Evolutionary conservation across 2,888 invertebrate species (phyloP).

Genomic region (Agrochola lota): DNA sequence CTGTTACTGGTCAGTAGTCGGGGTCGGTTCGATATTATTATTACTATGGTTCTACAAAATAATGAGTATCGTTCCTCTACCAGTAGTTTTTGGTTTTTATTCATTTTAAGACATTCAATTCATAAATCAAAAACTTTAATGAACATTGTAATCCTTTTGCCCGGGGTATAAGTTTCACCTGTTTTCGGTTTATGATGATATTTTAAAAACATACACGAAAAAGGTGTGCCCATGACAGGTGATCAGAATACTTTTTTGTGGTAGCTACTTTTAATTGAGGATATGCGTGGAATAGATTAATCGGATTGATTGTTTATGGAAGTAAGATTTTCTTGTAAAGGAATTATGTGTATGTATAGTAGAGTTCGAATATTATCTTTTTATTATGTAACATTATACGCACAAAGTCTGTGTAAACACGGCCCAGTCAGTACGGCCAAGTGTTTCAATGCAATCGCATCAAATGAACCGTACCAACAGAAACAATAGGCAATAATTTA

Average conservation of each 20-base stretch:
- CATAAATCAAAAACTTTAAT: not conserved
- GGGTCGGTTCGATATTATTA: slow-evolving; percentile 18
- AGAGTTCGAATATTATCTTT: not conserved
- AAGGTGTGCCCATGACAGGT: slow-evolving; percentile 20
- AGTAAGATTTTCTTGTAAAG: not conserved
- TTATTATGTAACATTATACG: slow-evolving; percentile 34
- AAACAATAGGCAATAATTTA: slow-evolving; percentile 80
- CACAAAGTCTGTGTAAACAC: slow-evolving; percentile 42
- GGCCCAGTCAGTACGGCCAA: slow-evolving; percentile 43
- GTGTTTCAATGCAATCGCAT: slow-evolving; percentile 67
- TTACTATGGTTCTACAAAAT: slow-evolving; percentile 10
- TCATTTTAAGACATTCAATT: not conserved
- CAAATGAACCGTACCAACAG: slow-evolving; percentile 77
- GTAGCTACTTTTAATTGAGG: slow-evolving; percentile 5
- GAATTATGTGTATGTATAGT: not conserved
- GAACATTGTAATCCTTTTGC: not conserved
- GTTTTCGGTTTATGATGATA: not conserved
- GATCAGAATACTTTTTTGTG: not conserved
- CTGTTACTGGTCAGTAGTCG: slow-evolving; percentile 51
- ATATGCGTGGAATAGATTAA: slow-evolving; percentile 16
- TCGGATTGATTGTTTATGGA: not conserved
- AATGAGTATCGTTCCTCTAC: not conserved
- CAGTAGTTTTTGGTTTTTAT: not conserved
- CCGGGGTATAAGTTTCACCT: not conserved
- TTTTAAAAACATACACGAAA: not conserved